phyloP scores from a whole-genome alignment of 2,888 invertebrate genomes.

The Formica aserva region DNA sequence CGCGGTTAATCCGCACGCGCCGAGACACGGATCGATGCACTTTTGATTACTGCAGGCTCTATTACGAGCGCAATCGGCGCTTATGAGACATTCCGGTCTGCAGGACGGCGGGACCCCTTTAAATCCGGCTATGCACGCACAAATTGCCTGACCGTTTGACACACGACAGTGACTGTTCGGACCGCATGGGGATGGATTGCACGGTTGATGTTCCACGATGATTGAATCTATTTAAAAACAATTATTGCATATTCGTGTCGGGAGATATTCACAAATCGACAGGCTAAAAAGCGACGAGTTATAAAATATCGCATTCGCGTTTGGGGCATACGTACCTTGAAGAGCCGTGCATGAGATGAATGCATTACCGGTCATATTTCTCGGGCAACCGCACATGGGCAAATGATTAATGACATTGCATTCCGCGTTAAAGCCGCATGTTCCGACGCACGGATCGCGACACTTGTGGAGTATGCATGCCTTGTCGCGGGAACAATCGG shows the following conservation, averaged over 20 bases:
- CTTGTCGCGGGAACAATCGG: constrained; percentile 84
- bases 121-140: constrained; percentile 91
- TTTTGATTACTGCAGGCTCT: constrained; percentile 92
- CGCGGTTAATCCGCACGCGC: constrained; percentile 92
- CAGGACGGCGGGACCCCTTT: constrained; percentile 91
- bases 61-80: constrained; percentile 92
- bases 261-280: background rate
- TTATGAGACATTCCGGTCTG: constrained; percentile 93
- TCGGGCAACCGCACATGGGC: constrained; percentile 88
- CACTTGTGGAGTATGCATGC: constrained; percentile 86
- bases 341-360: constrained; percentile 88
- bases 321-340: constrained; percentile 85
- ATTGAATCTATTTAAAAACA: constrained; percentile 85
- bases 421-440: constrained; percentile 91
- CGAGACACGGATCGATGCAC: constrained; percentile 93
- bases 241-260: constrained; percentile 34
- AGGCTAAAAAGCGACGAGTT: background rate
- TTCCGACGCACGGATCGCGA: constrained; percentile 89
- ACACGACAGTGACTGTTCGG: constrained; percentile 90
- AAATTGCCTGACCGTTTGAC: constrained; percentile 88
- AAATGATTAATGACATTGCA: constrained; percentile 91
- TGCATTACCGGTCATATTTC: constrained; percentile 91
- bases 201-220: constrained; percentile 87
- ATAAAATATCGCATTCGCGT: background rate
- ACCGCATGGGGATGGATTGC: constrained; percentile 93